Evolutionary conservation across 2,113 vertebrate species (phyloP).

Genomic region (Mungos mungo): DNA sequence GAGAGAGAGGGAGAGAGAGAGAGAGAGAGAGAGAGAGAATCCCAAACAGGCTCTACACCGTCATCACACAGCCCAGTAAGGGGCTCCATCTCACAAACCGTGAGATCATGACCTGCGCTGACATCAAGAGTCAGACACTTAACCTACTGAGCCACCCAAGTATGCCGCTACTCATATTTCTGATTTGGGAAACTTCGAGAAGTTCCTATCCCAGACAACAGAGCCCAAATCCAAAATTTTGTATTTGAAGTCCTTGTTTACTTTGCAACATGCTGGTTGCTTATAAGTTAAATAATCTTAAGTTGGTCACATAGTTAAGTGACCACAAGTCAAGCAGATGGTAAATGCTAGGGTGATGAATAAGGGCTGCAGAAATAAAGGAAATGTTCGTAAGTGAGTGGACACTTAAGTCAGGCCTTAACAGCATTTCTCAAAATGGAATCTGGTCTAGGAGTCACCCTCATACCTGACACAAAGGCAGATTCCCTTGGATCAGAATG

Average conservation of each 20-base stretch:
- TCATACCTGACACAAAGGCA: background rate
- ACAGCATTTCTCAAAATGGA: constrained; percentile 10
- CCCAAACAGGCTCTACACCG: no score
- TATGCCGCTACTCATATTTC: background rate
- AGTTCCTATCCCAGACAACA: background rate
- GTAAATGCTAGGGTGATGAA: background rate
- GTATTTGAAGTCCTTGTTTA: background rate
- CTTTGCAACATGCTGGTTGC: background rate
- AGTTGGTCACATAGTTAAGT: background rate
- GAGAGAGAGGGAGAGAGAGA: no score
- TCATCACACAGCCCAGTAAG: no score
- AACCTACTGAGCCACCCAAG: no score
- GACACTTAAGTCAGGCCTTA: background rate
- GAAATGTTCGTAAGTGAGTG: background rate
- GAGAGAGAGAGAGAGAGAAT: no score
- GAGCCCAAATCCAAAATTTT: background rate
- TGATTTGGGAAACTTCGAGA: background rate
- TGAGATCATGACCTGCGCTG: no score
- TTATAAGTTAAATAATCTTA: background rate
- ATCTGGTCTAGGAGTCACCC: background rate
- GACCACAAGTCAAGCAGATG: background rate
- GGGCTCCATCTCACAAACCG: no score
- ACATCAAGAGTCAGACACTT: no score
- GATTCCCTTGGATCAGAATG: background rate
- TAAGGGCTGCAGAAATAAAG: background rate